Evolutionary conservation across 2,888 invertebrate species (phyloP).

Genomic region (Drepanosiphum platanoidis): DNA sequence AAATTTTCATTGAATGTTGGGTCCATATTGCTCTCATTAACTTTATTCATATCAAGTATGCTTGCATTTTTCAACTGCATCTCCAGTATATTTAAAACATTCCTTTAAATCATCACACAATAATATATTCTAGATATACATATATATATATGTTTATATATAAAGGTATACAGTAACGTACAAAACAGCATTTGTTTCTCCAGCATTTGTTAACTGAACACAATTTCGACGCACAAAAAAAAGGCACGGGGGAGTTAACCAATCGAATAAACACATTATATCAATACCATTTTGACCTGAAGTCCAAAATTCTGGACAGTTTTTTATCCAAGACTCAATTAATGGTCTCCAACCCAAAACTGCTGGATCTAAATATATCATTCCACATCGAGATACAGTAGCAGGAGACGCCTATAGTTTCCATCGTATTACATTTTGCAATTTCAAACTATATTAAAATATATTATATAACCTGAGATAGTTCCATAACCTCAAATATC

Average conservation of each 20-base stretch:
- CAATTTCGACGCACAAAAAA: constrained; percentile 80
- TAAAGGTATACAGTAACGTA: constrained; percentile 7
- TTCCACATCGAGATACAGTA: constrained; percentile 88
- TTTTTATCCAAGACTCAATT: constrained; percentile 82
- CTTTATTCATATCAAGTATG: background rate
- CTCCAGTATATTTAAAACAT: constrained; percentile 77
- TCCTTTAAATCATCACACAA: constrained; percentile 67
- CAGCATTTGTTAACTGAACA: constrained; percentile 68
- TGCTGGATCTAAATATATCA: constrained; percentile 89
- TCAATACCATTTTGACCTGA: constrained; percentile 67
- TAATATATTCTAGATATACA: too few species aligned
- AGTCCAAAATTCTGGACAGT: constrained; percentile 64
- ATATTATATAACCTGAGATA: constrained; percentile 72
- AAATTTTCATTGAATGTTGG: constrained; percentile 71
- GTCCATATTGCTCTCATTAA: constrained; percentile 69
- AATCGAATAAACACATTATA: constrained; percentile 72
- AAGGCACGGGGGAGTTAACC: constrained; percentile 81
- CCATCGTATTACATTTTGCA: background rate
- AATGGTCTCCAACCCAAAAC: constrained; percentile 86
- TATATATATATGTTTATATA: too few species aligned
- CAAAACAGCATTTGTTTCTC: constrained; percentile 50
- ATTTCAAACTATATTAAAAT: too few species aligned
- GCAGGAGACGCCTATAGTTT: constrained; percentile 77
- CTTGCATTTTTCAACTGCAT: constrained; percentile 80
- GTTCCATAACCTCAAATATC: constrained; percentile 89